Percentiles rank a stretch among this genome's conserved stretches.
Evolutionary conservation across 2,888 invertebrate genomes (phyloP).

Genomic region (Patella depressa): DNA sequence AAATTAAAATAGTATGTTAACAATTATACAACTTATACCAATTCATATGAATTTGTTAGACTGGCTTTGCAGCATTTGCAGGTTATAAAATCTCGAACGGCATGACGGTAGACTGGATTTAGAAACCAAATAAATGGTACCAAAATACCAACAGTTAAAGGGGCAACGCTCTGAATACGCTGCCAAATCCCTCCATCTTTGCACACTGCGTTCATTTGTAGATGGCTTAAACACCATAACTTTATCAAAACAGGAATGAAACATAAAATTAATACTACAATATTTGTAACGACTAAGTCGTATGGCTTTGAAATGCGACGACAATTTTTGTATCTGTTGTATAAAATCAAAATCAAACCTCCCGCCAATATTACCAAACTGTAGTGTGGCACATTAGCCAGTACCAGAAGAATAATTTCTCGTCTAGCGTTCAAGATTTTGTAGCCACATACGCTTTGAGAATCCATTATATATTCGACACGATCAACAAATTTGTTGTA

Average conservation of each 20-base stretch:
- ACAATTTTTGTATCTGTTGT: background rate
- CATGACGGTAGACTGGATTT: background rate
- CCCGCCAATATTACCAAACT: background rate
- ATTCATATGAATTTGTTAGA: conserved; percentile 1
- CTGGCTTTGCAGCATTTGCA: conserved; percentile 1
- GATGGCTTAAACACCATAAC: background rate
- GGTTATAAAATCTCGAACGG: background rate
- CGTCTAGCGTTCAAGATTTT: background rate
- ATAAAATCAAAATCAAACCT: background rate
- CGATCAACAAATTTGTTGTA: background rate
- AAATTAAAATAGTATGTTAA: too few relatives aligned
- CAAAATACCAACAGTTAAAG: background rate
- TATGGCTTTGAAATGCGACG: background rate
- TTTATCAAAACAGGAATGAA: background rate
- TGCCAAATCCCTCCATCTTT: background rate
- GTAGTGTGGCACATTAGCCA: background rate
- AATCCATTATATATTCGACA: background rate
- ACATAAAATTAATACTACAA: background rate
- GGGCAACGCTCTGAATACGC: background rate
- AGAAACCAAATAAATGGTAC: background rate
- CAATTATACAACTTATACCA: background rate
- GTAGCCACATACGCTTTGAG: background rate
- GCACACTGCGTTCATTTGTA: too few relatives aligned
- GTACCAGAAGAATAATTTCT: background rate
- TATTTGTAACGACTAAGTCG: background rate